Evolutionary conservation across 2,888 invertebrate genomes (phyloP).

Genomic region (Patella ulyssiponensis): DNA sequence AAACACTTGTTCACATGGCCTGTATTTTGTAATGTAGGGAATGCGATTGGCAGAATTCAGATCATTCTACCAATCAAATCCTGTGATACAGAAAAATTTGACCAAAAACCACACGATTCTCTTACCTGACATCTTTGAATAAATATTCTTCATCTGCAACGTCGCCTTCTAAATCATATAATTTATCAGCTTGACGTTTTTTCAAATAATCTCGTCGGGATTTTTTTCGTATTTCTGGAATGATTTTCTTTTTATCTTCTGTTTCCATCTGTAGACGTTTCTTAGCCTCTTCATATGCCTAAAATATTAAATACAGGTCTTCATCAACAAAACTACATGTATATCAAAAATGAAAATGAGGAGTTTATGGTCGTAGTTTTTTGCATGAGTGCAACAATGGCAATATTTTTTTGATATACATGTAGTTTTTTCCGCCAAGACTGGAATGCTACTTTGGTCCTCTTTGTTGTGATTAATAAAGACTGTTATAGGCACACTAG

Average conservation of each 20-base stretch:
- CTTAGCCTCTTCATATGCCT: slow-evolving; percentile 82
- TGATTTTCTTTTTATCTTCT: slow-evolving; percentile 86
- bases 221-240: slow-evolving; percentile 90
- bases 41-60: no score
- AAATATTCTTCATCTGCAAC: slow-evolving; percentile 96
- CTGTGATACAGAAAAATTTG: no score
- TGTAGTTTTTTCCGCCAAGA: no score
- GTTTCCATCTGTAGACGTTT: slow-evolving; percentile 90
- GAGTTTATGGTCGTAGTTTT: neutral
- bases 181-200: slow-evolving; percentile 96
- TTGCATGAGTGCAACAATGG: neutral
- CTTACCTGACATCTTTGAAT: slow-evolving; percentile 89
- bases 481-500: no score
- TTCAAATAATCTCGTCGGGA: slow-evolving; percentile 94
- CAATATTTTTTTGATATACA: no score
- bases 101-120: slow-evolving; percentile 40
- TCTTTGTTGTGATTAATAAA: neutral
- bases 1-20: no score
- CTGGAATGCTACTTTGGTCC: neutral
- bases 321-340: neutral
- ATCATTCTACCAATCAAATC: no score
- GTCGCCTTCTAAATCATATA: slow-evolving; percentile 93
- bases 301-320: slow-evolving; percentile 8
- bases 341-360: neutral
- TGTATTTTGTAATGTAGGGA: no score